These are phyloP conservation scores for Volucella inanis DNA, from an alignment of 2,888 invertebrate genomes.

Conservation along the genomic window DNA sequence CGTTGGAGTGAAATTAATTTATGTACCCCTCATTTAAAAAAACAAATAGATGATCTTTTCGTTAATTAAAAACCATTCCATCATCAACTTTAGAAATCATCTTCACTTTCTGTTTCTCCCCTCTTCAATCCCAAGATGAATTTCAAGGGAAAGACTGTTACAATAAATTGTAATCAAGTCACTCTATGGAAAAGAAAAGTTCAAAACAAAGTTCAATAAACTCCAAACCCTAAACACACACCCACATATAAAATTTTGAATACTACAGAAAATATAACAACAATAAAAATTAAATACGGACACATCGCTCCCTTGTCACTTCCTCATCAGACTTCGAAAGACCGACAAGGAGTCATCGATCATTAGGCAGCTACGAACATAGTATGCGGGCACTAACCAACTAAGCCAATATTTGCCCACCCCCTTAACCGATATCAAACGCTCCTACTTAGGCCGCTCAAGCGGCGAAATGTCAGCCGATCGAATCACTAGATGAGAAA, in stretches of 20 bases:
- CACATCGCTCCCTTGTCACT: slow-evolving; percentile 13
- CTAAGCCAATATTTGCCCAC: slow-evolving; percentile 49
- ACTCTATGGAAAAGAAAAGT: slow-evolving; percentile 20
- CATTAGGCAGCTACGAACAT: slow-evolving; percentile 31
- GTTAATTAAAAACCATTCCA: background rate
- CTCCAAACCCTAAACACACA: slow-evolving; percentile 17
- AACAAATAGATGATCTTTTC: background rate
- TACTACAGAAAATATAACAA: slow-evolving; percentile 29
- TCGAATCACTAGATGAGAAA: slow-evolving; percentile 19
- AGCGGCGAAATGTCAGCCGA: slow-evolving; percentile 31
- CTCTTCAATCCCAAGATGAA: background rate
- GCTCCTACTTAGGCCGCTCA: background rate
- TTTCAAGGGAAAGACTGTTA: slow-evolving; percentile 19
- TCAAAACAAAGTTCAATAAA: slow-evolving; percentile 50
- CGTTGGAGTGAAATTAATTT: too few species aligned
- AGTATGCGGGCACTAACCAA: slow-evolving; percentile 43
- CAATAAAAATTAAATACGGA: background rate
- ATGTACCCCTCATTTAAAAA: too few species aligned
- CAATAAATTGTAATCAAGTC: slow-evolving; percentile 8
- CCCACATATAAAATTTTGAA: background rate
- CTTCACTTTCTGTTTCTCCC: background rate
- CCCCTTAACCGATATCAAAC: slow-evolving; percentile 30
- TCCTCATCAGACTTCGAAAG: slow-evolving; percentile 23
- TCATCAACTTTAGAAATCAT: background rate
- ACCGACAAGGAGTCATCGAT: slow-evolving; percentile 42